These are phyloP conservation scores for Coelinius sp. DNA, from an alignment of 2,888 invertebrate genomes.

Conservation along the genomic window DNA sequence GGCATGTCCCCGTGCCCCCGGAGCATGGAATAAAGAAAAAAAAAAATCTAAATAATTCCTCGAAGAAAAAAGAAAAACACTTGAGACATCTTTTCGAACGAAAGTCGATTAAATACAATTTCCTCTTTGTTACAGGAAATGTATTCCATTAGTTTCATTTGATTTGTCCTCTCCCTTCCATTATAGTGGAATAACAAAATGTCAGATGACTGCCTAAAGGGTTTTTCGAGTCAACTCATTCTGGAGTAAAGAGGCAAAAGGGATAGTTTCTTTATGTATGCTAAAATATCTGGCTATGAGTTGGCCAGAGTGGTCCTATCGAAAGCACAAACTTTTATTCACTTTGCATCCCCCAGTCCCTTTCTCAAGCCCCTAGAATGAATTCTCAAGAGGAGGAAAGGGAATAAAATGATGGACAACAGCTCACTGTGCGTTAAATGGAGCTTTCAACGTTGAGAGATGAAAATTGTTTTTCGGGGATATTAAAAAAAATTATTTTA, in stretches of 20 bases:
- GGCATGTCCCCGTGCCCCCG: not conserved
- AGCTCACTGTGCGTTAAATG: slow-evolving; percentile 27
- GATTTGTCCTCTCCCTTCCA: not conserved
- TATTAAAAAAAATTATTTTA: not conserved
- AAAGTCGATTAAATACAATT: not conserved
- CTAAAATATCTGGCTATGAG: not conserved
- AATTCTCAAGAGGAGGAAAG: slow-evolving; percentile 35
- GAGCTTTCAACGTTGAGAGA: slow-evolving; percentile 30
- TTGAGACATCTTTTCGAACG: not conserved
- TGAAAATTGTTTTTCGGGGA: not conserved
- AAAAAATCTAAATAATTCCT: not conserved
- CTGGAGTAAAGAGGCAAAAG: not conserved
- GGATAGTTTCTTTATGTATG: not conserved
- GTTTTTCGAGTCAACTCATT: not conserved
- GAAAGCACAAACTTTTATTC: slow-evolving; percentile 46
- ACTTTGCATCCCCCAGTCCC: slow-evolving; percentile 46
- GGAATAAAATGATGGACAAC: slow-evolving; percentile 7
- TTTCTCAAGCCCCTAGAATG: slow-evolving; percentile 47
- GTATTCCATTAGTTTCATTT: slow-evolving; percentile 7
- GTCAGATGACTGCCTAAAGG: not conserved
- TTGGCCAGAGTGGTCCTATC: slow-evolving; percentile 44
- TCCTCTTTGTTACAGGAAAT: not conserved
- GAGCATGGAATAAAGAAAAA: not conserved
- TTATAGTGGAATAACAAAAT: not conserved
- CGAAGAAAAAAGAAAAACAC: not conserved